phyloP scores from a whole-genome alignment of 2,888 invertebrate genomes.

The Drosophila paranaensis region DNA sequence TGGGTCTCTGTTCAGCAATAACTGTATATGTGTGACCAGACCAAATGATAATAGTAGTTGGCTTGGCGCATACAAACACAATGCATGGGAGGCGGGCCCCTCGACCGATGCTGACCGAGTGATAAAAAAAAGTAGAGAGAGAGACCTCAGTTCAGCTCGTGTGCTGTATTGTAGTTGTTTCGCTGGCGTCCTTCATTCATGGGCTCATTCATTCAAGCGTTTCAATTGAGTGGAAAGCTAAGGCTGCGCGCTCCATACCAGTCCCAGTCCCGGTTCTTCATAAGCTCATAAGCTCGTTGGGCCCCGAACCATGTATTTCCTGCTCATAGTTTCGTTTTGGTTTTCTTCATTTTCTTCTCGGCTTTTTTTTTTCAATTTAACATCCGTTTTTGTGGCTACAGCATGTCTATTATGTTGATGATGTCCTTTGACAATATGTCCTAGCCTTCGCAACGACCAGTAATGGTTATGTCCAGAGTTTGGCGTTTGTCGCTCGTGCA shows the following conservation, averaged over 20 bases:
- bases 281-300: slow-evolving; percentile 72
- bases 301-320: slow-evolving; percentile 57
- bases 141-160: slow-evolving; percentile 17
- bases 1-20: slow-evolving; percentile 42
- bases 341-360: slow-evolving; percentile 13
- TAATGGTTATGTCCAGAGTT: slow-evolving; percentile 52
- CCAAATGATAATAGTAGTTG: slow-evolving; percentile 68
- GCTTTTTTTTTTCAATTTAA: slow-evolving; percentile 60
- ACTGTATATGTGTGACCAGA: slow-evolving; percentile 22
- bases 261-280: slow-evolving; percentile 28
- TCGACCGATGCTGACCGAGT: slow-evolving; percentile 42
- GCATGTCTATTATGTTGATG: slow-evolving; percentile 73
- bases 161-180: slow-evolving; percentile 50
- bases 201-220: slow-evolving; percentile 67
- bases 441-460: slow-evolving; percentile 21
- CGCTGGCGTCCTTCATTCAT: slow-evolving; percentile 58
- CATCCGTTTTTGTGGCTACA: slow-evolving; percentile 70
- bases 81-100: slow-evolving; percentile 26
- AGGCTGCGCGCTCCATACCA: slow-evolving; percentile 29
- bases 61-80: slow-evolving; percentile 22
- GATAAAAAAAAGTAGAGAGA: slow-evolving; percentile 48
- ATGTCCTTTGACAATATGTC: slow-evolving; percentile 73
- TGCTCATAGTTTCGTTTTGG: slow-evolving; percentile 51
- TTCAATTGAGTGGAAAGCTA: slow-evolving; percentile 78
- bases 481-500: slow-evolving; percentile 49